Base-by-base conservation (phyloP, 2,113 vertebrate genomes). In the Clarias magur region DNA sequence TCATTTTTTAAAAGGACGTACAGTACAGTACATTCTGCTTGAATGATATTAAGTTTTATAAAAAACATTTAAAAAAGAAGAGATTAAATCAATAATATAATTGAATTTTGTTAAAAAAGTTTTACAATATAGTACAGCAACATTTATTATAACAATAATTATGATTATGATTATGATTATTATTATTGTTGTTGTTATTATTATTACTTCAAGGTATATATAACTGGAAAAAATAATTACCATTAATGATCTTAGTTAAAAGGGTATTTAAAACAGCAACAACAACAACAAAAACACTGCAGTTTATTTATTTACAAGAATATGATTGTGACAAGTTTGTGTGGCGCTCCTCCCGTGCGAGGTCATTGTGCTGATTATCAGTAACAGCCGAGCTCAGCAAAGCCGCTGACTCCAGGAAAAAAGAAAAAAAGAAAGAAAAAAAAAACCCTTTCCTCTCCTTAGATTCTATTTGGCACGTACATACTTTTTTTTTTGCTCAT, bases 401-500 rank as follows among this genome's bases (percentile, higher is more conserved):
- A 84, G 82, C 85, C 1, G 38, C 38, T 30, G 65, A 81, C 67
- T 75, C 59, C 48, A 9, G 13, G 9, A 56, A 42, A 72, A 21
- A 25, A 63, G 3, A 7, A 17, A 1, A 1, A 34, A 70, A 70
- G 3, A 17, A 13, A 27, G 3, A 4, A 15, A 4, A n/a, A 13
- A 30, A 84, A 84, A 84, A 12, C 92, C 89, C 92, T 93, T 92
- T 91, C 88, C 91, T 91, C 91, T 89, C 92, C 91, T 91, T 30
- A 48, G 19, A 73, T 42, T 91, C 88, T 91, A 85, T 89, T 85
- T 88, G 87, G 87, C 92, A 21, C 23, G 16, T 59, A 59, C 16
- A 30, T 3, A 6, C 15, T 48, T 48, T 8, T 8, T 48, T 95
- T 96, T 96, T 97, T 83, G 95, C 96, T 96, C 93, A 96, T 96